Base-by-base conservation (phyloP, 2,888 invertebrate species). In the Tachystola acroxantha region DNA sequence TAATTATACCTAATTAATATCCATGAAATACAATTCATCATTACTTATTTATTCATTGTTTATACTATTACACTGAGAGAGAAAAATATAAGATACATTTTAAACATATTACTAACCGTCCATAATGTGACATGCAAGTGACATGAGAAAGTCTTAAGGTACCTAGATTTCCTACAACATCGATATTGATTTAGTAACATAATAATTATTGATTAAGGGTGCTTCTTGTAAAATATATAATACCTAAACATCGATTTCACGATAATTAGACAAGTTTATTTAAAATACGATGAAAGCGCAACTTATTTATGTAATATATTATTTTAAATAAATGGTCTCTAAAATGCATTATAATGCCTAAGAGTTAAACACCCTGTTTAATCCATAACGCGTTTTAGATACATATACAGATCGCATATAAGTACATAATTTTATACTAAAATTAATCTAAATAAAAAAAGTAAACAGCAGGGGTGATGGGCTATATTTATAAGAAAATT, bases 301-400 rank as follows among this genome's bases (percentile, higher is more conserved):
- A 67, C 53, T 14, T 42, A 49, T 30, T 14, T 10, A 12, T 24
- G 20, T 5, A 32, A 11, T 19, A 14, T 4, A 26, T 36, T 16
- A 29, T 36, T 40, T 7, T 32, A 52, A 52, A 42, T 42, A 48
- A 49, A 48, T 54, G 45, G 32, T 36, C 20, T 34, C 30, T 35
- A 42, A 36, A 1, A 31, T 25, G 73, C 77, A 68, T 65, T 63
- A 64, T 57, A 68, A 79, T 79, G 78, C 73, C 79, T 84, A 84
- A 64, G 65, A 71, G 66, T 67, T 64, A 56, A 70, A 69, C 78
- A 86, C 86, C 86, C 85, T 86, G 86, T 84, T 62, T 77, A 62
- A 76, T 79, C 81, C 82, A 82, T 79, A 73, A 77, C 65, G 71
- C 64, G 64, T 66, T 73, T 64, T 60, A 50, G 62, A 69, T 72